Evolutionary conservation across 30 jellyfish, hydroid and myxozoan genomes (phyloP).

Genomic region (Catostylus mosaicus): DNA sequence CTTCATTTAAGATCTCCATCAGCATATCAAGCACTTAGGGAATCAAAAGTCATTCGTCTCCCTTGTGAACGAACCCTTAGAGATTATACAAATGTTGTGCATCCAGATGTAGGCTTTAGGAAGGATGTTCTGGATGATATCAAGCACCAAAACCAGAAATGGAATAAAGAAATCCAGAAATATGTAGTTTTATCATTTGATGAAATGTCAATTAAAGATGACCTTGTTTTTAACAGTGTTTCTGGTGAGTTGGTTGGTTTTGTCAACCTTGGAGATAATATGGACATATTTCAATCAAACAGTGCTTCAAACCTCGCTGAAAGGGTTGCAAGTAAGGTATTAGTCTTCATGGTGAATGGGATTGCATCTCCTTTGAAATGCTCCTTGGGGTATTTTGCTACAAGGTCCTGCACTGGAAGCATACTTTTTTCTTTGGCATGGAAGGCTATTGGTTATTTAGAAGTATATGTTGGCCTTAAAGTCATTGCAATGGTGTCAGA

Average conservation of each 20-base stretch:
- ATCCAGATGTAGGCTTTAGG: conserved; percentile 53
- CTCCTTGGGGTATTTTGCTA: conserved; percentile 10
- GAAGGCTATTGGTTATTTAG: conserved; percentile 10
- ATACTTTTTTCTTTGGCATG: conserved; percentile 10
- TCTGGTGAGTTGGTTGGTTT: conserved; percentile 43
- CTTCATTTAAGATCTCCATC: conserved; percentile 50
- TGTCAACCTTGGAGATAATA: conserved; percentile 41
- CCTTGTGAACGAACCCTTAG: conserved; percentile 38
- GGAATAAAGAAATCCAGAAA: conserved; percentile 27
- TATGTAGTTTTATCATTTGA: conserved; percentile 35
- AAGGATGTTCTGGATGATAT: conserved; percentile 44
- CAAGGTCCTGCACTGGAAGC: background rate
- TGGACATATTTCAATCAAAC: conserved; percentile 30
- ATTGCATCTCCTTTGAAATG: conserved; percentile 9
- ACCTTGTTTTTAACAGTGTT: conserved; percentile 20
- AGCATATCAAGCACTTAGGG: conserved; percentile 60
- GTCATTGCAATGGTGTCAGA: conserved; percentile 37
- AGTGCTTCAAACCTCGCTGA: too few relatives aligned
- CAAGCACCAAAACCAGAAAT: conserved; percentile 27
- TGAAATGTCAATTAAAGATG: conserved; percentile 50
- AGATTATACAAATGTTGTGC: conserved; percentile 42
- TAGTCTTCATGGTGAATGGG: conserved; percentile 13
- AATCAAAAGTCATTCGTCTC: conserved; percentile 26
- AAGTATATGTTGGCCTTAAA: background rate
- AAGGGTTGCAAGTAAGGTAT: conserved; percentile 5